phyloP scores from a whole-genome alignment of 2,888 invertebrate species.

The Pristionchus japonicus region DNA sequence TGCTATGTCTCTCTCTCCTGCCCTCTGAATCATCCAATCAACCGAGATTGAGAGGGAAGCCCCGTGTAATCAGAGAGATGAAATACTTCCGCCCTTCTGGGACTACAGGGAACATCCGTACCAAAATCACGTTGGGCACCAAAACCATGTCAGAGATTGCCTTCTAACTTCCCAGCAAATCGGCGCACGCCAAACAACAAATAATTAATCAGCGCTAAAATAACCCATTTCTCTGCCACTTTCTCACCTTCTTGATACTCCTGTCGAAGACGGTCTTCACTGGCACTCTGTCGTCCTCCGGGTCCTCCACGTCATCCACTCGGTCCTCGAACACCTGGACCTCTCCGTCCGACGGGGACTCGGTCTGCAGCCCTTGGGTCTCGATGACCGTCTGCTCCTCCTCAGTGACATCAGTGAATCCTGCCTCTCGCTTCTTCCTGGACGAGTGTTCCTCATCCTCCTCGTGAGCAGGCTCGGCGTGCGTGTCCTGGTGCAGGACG shows the following conservation, averaged over 20 bases:
- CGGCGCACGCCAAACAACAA: no score
- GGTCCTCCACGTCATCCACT: conserved; percentile 25
- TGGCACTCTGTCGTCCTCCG: conserved; percentile 24
- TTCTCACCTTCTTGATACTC: conserved; percentile 18
- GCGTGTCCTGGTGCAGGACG: no score
- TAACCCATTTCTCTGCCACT: not conserved
- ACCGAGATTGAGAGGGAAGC: not conserved
- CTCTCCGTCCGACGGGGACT: not conserved
- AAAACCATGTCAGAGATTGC: no score
- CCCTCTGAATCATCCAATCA: conserved; percentile 33
- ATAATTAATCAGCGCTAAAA: not conserved
- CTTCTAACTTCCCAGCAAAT: no score
- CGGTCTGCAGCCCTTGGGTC: not conserved
- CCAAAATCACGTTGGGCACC: no score
- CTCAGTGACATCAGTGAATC: not conserved
- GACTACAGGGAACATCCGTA: not conserved
- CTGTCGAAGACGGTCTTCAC: conserved; percentile 43
- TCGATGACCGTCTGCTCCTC: not conserved
- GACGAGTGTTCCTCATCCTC: not conserved
- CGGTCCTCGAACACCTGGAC: not conserved
- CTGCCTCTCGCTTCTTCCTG: not conserved
- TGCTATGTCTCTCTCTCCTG: not conserved
- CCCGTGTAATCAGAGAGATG: not conserved
- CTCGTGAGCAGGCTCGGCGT: not conserved
- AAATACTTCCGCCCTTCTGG: not conserved